phyloP scores from a whole-genome alignment of 2,888 invertebrate genomes.

The Griposia aprilina region DNA sequence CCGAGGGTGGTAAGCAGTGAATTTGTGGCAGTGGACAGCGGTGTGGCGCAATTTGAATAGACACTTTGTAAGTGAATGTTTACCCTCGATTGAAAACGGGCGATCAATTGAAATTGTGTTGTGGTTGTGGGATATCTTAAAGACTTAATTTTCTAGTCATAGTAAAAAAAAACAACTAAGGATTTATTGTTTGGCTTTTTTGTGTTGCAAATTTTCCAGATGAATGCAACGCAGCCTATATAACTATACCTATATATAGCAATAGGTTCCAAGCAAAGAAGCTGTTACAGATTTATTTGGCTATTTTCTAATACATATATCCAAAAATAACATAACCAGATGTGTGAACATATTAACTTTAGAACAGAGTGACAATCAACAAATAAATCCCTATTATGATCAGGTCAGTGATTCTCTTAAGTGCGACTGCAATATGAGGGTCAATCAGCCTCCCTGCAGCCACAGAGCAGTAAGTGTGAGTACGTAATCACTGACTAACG shows the following conservation, averaged over 20 bases:
- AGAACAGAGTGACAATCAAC: neutral
- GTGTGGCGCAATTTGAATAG: conserved; percentile 49
- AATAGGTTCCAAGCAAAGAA: too few species aligned
- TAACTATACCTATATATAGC: too few species aligned
- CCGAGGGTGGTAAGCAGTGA: conserved; percentile 52
- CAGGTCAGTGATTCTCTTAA: neutral
- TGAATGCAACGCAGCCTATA: too few species aligned
- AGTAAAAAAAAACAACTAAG: too few species aligned
- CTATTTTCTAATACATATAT: too few species aligned
- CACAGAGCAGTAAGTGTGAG: neutral
- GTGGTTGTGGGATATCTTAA: too few species aligned
- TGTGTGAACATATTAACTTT: conserved; percentile 12
- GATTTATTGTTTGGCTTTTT: too few species aligned
- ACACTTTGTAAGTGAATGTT: conserved; percentile 31
- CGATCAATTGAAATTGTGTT: too few species aligned
- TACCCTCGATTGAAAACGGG: neutral
- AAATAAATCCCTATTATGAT: neutral
- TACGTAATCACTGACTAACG: conserved; percentile 34
- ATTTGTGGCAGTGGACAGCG: conserved; percentile 49
- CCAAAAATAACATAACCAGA: neutral
- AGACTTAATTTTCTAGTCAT: too few species aligned
- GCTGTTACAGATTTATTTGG: too few species aligned
- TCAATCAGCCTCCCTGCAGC: neutral
- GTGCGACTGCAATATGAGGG: neutral
- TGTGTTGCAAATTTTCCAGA: too few species aligned